phyloP scores from a whole-genome alignment of 1,140 invertebrate genomes.

The Gyrodactylus salaris region DNA sequence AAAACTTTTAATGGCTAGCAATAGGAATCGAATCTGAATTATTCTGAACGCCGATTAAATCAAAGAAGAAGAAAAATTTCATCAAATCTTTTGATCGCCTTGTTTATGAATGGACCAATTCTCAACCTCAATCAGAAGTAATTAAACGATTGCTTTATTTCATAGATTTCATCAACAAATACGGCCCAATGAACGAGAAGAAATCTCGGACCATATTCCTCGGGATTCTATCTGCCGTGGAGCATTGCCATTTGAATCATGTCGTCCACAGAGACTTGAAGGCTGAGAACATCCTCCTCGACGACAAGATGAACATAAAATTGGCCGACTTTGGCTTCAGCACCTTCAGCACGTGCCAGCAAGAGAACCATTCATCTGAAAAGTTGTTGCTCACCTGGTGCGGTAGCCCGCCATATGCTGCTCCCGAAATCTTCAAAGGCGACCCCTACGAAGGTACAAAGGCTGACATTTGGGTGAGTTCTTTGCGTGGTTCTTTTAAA shows the following conservation, averaged over 20 bases:
- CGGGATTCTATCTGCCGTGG: slow-evolving; percentile 70
- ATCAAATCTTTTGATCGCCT: no score
- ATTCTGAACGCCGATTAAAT: no score
- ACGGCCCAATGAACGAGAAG: slow-evolving; percentile 99
- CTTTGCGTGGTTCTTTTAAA: not conserved
- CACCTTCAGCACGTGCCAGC: not conserved
- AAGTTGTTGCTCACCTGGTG: slow-evolving; percentile 38
- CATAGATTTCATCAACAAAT: not conserved
- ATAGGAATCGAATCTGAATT: no score
- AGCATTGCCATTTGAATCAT: slow-evolving; percentile 61
- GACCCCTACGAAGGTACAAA: slow-evolving; percentile 73
- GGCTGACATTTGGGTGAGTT: slow-evolving; percentile 65
- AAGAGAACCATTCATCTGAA: not conserved
- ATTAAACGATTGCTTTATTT: no score
- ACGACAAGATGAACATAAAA: slow-evolving; percentile 69
- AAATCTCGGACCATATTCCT: slow-evolving; percentile 43
- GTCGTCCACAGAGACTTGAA: slow-evolving; percentile 48
- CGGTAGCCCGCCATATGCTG: slow-evolving; percentile 80
- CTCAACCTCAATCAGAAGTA: no score
- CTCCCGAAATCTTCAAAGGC: slow-evolving; percentile 80
- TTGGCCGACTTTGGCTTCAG: not conserved
- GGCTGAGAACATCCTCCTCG: slow-evolving; percentile 71
- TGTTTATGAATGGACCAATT: no score
- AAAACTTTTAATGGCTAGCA: no score
- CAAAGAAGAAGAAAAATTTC: no score